phyloP scores from a whole-genome alignment of 1,140 invertebrate genomes.

The Venustaconcha ellipsiformis region DNA sequence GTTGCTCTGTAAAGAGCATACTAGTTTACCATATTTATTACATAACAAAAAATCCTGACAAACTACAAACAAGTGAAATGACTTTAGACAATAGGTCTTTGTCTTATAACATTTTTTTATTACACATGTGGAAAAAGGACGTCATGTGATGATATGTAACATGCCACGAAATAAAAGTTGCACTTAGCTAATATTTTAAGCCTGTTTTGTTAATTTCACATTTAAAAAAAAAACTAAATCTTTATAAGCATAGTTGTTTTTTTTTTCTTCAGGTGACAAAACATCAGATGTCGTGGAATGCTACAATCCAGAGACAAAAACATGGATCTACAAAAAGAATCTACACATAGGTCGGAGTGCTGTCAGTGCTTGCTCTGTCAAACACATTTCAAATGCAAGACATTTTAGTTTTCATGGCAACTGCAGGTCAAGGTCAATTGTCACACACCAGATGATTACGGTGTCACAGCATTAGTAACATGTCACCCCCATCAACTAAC shows the following conservation, averaged over 20 bases:
- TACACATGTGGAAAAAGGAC: not conserved
- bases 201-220: not conserved
- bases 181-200: not conserved
- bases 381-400: slow-evolving; percentile 83
- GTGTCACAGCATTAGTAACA: no score
- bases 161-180: not conserved
- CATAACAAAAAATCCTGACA: no score
- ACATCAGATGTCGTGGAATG: slow-evolving; percentile 89
- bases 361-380: slow-evolving; percentile 86
- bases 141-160: not conserved
- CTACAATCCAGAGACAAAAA: slow-evolving; percentile 85
- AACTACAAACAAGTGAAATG: no score
- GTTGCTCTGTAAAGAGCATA: no score
- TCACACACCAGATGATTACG: no score
- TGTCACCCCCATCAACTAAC: no score
- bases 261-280: slow-evolving; percentile 40
- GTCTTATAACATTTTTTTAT: not conserved
- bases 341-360: slow-evolving; percentile 87
- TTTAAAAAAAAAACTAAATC: not conserved
- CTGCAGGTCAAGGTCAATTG: no score
- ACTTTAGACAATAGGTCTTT: no score
- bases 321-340: slow-evolving; percentile 90
- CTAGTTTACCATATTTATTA: no score
- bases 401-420: slow-evolving; percentile 78
- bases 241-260: not conserved